Evolutionary conservation across 2,113 vertebrate species (phyloP).

Genomic region (Tragelaphus imberbis): DNA sequence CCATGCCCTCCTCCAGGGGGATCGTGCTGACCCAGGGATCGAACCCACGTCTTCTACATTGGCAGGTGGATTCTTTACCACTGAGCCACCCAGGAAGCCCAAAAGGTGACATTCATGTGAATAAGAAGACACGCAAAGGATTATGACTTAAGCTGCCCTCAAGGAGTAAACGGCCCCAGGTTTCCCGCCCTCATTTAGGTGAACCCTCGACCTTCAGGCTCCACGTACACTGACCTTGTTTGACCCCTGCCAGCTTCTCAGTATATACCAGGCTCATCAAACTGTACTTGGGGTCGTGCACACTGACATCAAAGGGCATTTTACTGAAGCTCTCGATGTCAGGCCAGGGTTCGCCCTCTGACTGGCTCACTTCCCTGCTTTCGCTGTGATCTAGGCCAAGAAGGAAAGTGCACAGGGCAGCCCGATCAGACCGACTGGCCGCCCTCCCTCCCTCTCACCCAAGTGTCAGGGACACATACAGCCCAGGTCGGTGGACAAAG

Average conservation of each 20-base stretch:
- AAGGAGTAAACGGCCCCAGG: neutral
- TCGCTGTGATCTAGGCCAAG: conserved; percentile 78
- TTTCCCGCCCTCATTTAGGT: neutral
- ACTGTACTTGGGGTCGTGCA: conserved; percentile 92
- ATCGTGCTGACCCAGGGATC: neutral
- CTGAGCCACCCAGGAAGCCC: neutral
- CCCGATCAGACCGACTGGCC: neutral
- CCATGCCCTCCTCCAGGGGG: neutral
- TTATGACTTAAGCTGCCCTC: neutral
- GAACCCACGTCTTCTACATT: neutral
- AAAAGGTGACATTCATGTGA: neutral
- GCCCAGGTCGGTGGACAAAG: neutral
- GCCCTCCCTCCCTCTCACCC: neutral
- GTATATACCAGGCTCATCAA: conserved; percentile 89
- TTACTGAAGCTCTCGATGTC: conserved; percentile 94
- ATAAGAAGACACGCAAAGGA: neutral
- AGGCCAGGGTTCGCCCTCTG: conserved; percentile 87
- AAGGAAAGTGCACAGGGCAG: neutral
- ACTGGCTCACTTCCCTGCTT: conserved; percentile 71
- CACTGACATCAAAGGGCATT: conserved; percentile 90
- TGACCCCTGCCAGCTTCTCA: conserved; percentile 82
- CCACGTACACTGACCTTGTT: conserved; percentile 83
- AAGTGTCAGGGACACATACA: neutral
- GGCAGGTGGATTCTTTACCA: neutral
- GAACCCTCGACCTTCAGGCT: neutral